Conservation (phyloP, 2,797 vertebrate species). For the Poecilia wingei region DNA sequence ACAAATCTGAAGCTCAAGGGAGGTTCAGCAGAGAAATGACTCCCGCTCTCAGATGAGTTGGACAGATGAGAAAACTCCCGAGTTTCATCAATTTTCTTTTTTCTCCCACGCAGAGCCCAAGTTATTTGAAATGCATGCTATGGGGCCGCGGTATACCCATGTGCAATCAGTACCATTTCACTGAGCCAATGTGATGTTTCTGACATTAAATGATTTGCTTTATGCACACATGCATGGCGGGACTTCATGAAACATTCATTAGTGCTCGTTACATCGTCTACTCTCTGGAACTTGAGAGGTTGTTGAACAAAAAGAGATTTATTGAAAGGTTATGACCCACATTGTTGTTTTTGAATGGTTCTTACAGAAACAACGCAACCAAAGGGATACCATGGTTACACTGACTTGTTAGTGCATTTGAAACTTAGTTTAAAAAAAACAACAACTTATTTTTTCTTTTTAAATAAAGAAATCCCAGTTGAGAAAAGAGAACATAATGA, state of each 20-base stretch:
- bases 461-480: not conserved
- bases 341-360: slow-evolving; percentile 4
- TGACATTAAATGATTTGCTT: slow-evolving; percentile 30
- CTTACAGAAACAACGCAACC: not conserved
- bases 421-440: not conserved
- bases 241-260: slow-evolving; percentile 17
- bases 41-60: slow-evolving; percentile 8
- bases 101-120: slow-evolving; percentile 19
- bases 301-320: slow-evolving; percentile 1
- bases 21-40: slow-evolving; percentile 12
- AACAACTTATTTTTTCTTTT: not conserved
- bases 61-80: slow-evolving; percentile 1
- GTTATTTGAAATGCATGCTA: slow-evolving; percentile 68
- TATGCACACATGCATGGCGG: not conserved
- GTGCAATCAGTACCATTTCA: slow-evolving; percentile 43
- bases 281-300: slow-evolving; percentile 14
- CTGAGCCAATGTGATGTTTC: slow-evolving; percentile 18
- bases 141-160: slow-evolving; percentile 36
- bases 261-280: slow-evolving; percentile 10
- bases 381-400: not conserved
- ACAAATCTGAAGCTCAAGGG: slow-evolving; percentile 10
- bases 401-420: not conserved
- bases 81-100: slow-evolving; percentile 29
- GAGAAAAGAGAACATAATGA: not conserved
- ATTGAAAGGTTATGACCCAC: slow-evolving; percentile 23